These are phyloP conservation scores for Manis javanica DNA, from an alignment of 2,797 vertebrate genomes.

Conservation along the genomic window DNA sequence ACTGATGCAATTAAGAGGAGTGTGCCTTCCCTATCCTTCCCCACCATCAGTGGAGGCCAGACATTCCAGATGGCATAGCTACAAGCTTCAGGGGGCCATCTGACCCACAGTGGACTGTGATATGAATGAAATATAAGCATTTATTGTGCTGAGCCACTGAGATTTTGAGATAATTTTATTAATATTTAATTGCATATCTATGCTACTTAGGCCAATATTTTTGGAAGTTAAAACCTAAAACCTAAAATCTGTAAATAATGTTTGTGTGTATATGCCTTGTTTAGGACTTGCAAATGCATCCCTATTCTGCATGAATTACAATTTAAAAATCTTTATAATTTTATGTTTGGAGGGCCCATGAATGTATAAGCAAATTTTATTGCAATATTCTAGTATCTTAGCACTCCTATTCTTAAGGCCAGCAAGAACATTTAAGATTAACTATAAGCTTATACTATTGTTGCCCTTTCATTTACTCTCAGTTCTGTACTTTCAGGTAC, in stretches of 20 bases:
- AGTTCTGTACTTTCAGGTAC: neutral
- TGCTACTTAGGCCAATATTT: slow-evolving; percentile 33
- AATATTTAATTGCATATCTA: slow-evolving; percentile 17
- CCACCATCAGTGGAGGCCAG: neutral
- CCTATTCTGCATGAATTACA: neutral
- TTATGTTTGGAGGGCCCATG: neutral
- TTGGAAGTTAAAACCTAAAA: neutral
- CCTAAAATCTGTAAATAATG: slow-evolving; percentile 34
- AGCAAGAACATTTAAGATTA: slow-evolving; percentile 6
- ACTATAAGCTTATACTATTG: neutral
- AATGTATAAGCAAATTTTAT: neutral
- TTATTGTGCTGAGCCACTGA: neutral
- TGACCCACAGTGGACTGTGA: neutral
- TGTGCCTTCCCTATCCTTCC: neutral
- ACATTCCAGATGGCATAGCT: neutral
- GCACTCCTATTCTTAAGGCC: slow-evolving; percentile 10
- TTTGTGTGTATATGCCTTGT: neutral
- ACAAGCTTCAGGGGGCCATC: neutral
- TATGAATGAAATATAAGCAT: neutral
- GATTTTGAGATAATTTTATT: slow-evolving; percentile 33
- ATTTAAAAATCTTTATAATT: slow-evolving; percentile 37
- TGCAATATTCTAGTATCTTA: neutral
- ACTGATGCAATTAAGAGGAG: neutral
- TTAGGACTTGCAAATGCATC: neutral
- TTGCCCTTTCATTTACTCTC: neutral